phyloP scores from a whole-genome alignment of 2,113 vertebrate genomes.

The Dipodomys ordii region DNA sequence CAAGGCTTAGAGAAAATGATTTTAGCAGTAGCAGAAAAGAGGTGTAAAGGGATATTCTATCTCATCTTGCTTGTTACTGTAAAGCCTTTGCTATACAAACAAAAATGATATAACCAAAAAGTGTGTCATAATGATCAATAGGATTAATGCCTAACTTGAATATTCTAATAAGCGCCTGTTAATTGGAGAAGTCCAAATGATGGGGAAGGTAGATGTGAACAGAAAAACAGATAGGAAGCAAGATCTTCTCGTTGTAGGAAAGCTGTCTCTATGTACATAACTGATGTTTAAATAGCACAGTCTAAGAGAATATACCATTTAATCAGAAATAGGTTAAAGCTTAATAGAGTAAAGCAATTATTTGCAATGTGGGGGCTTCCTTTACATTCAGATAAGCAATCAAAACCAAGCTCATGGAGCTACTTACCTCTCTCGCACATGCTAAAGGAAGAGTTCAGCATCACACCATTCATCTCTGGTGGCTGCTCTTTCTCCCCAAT shows the following conservation, averaged over 20 bases:
- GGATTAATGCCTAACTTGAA: neutral
- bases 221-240: neutral
- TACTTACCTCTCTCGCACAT: neutral
- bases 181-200: neutral
- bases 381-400: neutral
- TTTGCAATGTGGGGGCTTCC: neutral
- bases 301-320: neutral
- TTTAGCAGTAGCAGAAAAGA: accelerated
- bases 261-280: neutral
- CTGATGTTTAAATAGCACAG: neutral
- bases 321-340: neutral
- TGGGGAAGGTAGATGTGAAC: neutral
- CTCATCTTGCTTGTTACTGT: neutral
- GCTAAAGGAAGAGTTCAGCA: neutral
- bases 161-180: neutral
- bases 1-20: neutral
- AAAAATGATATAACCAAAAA: neutral
- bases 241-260: neutral
- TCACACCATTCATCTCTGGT: neutral
- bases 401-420: neutral
- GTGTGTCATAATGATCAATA: neutral
- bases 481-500: neutral
- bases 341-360: neutral
- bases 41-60: neutral
- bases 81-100: neutral